These are phyloP conservation scores for Acrocephalus scirpaceus DNA, from an alignment of 2,797 vertebrate species.

Conservation along the genomic window DNA sequence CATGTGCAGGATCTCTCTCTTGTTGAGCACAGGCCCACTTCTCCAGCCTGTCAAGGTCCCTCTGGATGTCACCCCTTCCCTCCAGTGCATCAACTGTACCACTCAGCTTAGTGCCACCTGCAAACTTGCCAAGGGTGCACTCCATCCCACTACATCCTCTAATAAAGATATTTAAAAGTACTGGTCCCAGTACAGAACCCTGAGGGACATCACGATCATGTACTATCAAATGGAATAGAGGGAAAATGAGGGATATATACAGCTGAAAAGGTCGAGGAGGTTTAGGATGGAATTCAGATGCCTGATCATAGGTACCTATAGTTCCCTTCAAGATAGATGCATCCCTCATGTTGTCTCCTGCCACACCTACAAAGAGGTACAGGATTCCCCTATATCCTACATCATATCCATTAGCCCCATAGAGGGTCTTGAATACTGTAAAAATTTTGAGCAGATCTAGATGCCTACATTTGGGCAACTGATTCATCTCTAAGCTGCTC, in stretches of 20 bases:
- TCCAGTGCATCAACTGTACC: neutral
- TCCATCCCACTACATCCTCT: neutral
- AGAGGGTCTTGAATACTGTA: neutral
- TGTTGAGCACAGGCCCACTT: rapidly evolving
- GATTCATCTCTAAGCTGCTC: neutral
- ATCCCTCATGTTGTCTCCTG: neutral
- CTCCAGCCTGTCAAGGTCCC: neutral
- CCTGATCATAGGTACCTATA: neutral
- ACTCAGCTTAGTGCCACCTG: neutral
- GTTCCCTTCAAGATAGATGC: neutral
- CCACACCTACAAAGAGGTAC: neutral
- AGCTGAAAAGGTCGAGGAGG: neutral
- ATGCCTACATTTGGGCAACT: neutral
- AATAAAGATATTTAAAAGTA: neutral
- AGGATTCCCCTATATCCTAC: neutral
- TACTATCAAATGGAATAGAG: neutral
- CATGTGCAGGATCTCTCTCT: neutral
- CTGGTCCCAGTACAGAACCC: neutral
- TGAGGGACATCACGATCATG: neutral
- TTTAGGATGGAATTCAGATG: neutral
- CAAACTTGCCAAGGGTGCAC: neutral
- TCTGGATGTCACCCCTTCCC: neutral
- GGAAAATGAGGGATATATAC: neutral
- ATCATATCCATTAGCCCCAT: neutral
- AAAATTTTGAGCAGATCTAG: neutral